Evolutionary conservation across 2,888 invertebrate genomes (phyloP), one percentile per base, ranked within the genome.

Genomic region (Congeria kusceri): DNA sequence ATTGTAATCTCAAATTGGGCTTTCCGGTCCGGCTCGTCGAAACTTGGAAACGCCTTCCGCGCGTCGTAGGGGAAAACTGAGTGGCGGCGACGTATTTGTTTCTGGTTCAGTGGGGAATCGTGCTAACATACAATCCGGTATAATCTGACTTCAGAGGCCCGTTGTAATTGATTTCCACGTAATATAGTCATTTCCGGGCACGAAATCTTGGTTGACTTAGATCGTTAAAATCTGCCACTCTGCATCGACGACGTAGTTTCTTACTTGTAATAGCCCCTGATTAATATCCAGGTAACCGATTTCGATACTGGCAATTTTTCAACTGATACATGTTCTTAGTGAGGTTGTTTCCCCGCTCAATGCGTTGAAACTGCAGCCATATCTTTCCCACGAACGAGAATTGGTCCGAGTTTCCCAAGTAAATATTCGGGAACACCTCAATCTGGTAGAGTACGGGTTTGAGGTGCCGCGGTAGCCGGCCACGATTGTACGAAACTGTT

Each of bases 51-150:
- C 0, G 98, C 96, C 93, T 96, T 96, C 25, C 98, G 95, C 0
- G 98, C 98, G 93, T 97, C 97, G 0, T 98, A 98, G 0, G 98
- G 97, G 98, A 97, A 91, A 98, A 97, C 94, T 91, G 89, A 9
- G 97, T 96, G 0, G 97, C 97, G 11, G 97, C 97, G 92, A 98
- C 96, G 72, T 87, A 85, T 3, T 86, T 85, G 29, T 77, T 77
- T 0, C 11, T 15, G 1, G 58, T 64, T 56, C 68, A 44, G 3
- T 73, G 69, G 23, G 66, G 63, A 39, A 77, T 82, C 3, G 83
- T 82, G 68, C 85, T 88, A 9, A 83, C 66, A 58, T 86, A 88
- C 23, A 88, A 62, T 20, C 88, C 88, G 15, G 80, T 74, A n/a
- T 80, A 67, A 62, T 86, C 88, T n/a, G 77, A 76, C 39, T 96